Percentiles rank a stretch among this genome's conserved stretches.
Conservation (phyloP, 2,113 vertebrate species). For the Cheilinus undulatus region DNA sequence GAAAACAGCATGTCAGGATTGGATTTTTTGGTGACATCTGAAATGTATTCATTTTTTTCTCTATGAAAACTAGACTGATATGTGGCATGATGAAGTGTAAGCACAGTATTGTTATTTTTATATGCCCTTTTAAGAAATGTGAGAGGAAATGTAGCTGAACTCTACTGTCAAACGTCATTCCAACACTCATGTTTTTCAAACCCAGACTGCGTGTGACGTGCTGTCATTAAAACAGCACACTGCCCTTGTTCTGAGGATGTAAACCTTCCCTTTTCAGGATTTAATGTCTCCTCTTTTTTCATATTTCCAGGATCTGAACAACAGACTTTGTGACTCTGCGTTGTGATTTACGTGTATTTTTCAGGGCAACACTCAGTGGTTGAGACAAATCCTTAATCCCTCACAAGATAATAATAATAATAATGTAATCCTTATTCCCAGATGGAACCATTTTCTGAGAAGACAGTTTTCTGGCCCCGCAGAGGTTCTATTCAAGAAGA, state of each 20-base stretch:
- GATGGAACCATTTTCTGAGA: slow-evolving; percentile 78
- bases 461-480: slow-evolving; percentile 61
- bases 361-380: slow-evolving; percentile 68
- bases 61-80: background rate
- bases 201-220: slow-evolving; percentile 11
- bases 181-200: slow-evolving; percentile 18
- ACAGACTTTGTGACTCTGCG: slow-evolving; percentile 69
- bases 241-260: slow-evolving; percentile 23
- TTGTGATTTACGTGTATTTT: slow-evolving; percentile 77
- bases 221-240: slow-evolving; percentile 43
- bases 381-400: slow-evolving; percentile 85
- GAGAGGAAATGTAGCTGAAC: slow-evolving; percentile 7
- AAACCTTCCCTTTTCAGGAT: slow-evolving; percentile 31
- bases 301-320: slow-evolving; percentile 67
- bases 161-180: slow-evolving; percentile 32
- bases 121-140: background rate
- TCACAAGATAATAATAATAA: slow-evolving; percentile 84
- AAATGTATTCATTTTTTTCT: slow-evolving; percentile 3
- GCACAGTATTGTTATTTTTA: slow-evolving; percentile 14
- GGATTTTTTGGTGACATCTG: background rate
- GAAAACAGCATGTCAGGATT: slow-evolving; percentile 3
- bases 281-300: slow-evolving; percentile 23
- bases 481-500: slow-evolving; percentile 70
- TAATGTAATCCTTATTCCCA: slow-evolving; percentile 84
- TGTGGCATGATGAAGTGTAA: background rate